Percentiles rank a stretch among this genome's conserved stretches.
Conservation (phyloP, 2,888 invertebrate genomes). For the Leptinotarsa tumamoca region DNA sequence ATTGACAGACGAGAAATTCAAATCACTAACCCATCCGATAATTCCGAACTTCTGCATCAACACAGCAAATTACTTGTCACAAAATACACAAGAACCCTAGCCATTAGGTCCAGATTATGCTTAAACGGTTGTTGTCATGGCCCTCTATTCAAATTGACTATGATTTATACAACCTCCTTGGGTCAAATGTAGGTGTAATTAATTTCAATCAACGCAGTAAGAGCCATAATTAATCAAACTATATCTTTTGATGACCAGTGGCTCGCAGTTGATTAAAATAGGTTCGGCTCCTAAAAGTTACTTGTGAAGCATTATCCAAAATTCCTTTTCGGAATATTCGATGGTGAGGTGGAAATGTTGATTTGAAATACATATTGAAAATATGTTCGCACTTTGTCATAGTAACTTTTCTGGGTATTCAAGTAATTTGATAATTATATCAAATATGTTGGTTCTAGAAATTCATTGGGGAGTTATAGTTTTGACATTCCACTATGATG, state of each 20-base stretch:
- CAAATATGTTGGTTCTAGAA: no score
- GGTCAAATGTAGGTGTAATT: constrained; percentile 49
- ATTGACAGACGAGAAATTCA: no score
- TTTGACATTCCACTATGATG: no score
- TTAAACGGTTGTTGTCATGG: constrained; percentile 44
- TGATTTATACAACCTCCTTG: constrained; percentile 48
- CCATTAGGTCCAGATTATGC: constrained; percentile 46
- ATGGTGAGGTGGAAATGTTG: no score
- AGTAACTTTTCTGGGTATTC: no score
- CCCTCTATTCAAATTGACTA: constrained; percentile 47
- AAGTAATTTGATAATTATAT: no score
- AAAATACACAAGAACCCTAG: constrained; percentile 36
- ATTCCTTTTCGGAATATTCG: not conserved
- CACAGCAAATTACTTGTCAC: constrained; percentile 35
- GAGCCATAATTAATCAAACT: constrained; percentile 51
- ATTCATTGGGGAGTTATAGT: no score
- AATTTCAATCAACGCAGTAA: constrained; percentile 53
- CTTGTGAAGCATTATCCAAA: not conserved
- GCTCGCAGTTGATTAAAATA: not conserved
- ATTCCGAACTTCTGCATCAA: not conserved
- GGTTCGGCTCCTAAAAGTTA: not conserved
- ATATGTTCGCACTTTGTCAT: no score
- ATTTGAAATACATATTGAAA: no score
- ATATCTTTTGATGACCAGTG: constrained; percentile 22
- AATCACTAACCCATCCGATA: not conserved